Conservation (phyloP, 1,140 invertebrate genomes). For the Ditylenchus dipsaci region DNA sequence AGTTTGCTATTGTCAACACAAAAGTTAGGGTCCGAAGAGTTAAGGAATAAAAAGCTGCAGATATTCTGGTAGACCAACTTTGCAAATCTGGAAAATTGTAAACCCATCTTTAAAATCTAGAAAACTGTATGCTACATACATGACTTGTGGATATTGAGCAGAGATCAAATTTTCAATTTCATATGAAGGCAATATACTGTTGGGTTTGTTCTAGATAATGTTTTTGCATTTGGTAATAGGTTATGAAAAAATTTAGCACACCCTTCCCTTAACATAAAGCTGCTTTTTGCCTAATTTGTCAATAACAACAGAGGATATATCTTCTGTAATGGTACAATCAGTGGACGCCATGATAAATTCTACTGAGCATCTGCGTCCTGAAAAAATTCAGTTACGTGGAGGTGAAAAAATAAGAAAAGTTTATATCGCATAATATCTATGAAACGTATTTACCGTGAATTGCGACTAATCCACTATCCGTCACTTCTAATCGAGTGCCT, state of each 20-base stretch:
- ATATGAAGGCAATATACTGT: conserved; percentile 16
- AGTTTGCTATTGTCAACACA: not conserved
- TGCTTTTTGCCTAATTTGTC: not conserved
- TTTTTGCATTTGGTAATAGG: not conserved
- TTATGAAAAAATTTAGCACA: not conserved
- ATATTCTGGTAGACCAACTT: conserved; percentile 4
- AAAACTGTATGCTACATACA: not conserved
- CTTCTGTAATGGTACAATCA: conserved; percentile 5
- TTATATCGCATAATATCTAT: too few relatives aligned
- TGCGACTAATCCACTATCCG: too few relatives aligned
- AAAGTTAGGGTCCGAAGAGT: not conserved
- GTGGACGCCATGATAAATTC: not conserved
- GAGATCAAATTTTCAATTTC: conserved; percentile 9
- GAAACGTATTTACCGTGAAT: too few relatives aligned
- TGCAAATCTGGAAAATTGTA: conserved; percentile 2
- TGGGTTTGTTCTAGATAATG: conserved; percentile 11
- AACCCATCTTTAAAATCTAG: too few relatives aligned
- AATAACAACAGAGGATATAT: not conserved
- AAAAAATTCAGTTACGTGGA: not conserved
- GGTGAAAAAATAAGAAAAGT: not conserved
- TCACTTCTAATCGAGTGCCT: not conserved
- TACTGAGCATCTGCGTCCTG: not conserved
- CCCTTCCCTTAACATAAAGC: conserved; percentile 10
- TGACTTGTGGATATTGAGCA: conserved; percentile 7
- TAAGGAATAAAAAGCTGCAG: conserved; percentile 18